phyloP scores from a whole-genome alignment of 2,797 vertebrate genomes.

The Pseudocheirus occidentalis region DNA sequence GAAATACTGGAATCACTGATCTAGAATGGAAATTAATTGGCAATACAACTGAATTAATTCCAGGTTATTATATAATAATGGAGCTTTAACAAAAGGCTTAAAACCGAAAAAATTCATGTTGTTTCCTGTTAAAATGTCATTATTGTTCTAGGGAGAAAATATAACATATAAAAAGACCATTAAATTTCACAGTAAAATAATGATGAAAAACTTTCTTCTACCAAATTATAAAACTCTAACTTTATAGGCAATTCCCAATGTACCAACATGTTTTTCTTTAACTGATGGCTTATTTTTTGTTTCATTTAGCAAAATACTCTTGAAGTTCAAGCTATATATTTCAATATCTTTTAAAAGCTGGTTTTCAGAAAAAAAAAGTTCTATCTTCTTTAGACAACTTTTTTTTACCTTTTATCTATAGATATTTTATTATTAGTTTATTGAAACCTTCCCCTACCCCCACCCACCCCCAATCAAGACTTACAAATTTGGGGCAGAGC shows the following conservation, averaged over 20 bases:
- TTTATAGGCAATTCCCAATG: slow-evolving; percentile 32
- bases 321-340: not conserved
- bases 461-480: slow-evolving; percentile 71
- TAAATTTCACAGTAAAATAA: not conserved
- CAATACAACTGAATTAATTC: not conserved
- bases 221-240: not conserved
- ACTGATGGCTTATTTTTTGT: not conserved
- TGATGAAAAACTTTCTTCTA: not conserved
- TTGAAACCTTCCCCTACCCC: not conserved
- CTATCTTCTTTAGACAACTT: slow-evolving; percentile 8
- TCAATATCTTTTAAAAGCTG: slow-evolving; percentile 4
- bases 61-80: not conserved
- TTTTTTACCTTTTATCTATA: not conserved
- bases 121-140: slow-evolving; percentile 1
- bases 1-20: not conserved
- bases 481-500: slow-evolving; percentile 92
- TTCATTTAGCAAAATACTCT: not conserved
- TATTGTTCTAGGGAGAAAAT: slow-evolving; percentile 28
- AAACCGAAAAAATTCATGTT: not conserved
- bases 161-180: not conserved
- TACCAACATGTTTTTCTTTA: not conserved
- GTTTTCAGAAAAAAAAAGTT: slow-evolving; percentile 14
- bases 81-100: not conserved
- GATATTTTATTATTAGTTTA: not conserved
- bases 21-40: not conserved